Percentiles rank a stretch among this genome's conserved stretches.
Evolutionary conservation across 2,888 invertebrate genomes (phyloP).

Genomic region (Lydus trimaculatus): DNA sequence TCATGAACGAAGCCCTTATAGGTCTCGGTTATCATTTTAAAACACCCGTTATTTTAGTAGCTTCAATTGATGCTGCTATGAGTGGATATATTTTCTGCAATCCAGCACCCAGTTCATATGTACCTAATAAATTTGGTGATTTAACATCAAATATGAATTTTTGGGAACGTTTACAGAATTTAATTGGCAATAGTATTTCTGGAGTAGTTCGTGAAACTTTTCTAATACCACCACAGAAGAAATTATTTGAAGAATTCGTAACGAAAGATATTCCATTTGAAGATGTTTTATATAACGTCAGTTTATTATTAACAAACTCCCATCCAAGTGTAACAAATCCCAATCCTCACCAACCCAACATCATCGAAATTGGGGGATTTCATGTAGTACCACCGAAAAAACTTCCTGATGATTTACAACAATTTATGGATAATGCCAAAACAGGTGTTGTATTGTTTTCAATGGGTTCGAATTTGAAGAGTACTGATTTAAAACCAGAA

Average conservation of each 20-base stretch:
- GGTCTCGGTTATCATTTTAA: slow-evolving; percentile 54
- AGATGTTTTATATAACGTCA: slow-evolving; percentile 37
- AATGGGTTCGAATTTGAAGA: slow-evolving; percentile 67
- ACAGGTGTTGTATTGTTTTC: slow-evolving; percentile 66
- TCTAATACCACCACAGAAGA: slow-evolving; percentile 33
- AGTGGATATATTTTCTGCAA: slow-evolving; percentile 61
- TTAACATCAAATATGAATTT: slow-evolving; percentile 62
- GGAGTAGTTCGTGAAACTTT: neutral
- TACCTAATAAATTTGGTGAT: slow-evolving; percentile 56
- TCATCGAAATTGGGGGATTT: slow-evolving; percentile 66
- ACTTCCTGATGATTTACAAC: slow-evolving; percentile 60
- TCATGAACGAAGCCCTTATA: slow-evolving; percentile 60
- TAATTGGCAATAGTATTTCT: slow-evolving; percentile 47
- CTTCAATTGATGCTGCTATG: slow-evolving; percentile 58
- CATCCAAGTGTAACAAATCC: slow-evolving; percentile 63
- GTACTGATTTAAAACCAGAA: slow-evolving; percentile 58
- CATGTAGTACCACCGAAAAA: slow-evolving; percentile 52
- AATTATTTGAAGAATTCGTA: slow-evolving; percentile 16
- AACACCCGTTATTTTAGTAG: slow-evolving; percentile 50
- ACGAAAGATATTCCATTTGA: neutral
- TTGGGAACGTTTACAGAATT: slow-evolving; percentile 62
- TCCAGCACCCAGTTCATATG: slow-evolving; percentile 57
- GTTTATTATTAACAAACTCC: slow-evolving; percentile 46
- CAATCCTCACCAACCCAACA: slow-evolving; percentile 63
- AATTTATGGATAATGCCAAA: slow-evolving; percentile 61